Conservation (phyloP, 1,140 invertebrate genomes). For the Scaptomyza graminum region DNA sequence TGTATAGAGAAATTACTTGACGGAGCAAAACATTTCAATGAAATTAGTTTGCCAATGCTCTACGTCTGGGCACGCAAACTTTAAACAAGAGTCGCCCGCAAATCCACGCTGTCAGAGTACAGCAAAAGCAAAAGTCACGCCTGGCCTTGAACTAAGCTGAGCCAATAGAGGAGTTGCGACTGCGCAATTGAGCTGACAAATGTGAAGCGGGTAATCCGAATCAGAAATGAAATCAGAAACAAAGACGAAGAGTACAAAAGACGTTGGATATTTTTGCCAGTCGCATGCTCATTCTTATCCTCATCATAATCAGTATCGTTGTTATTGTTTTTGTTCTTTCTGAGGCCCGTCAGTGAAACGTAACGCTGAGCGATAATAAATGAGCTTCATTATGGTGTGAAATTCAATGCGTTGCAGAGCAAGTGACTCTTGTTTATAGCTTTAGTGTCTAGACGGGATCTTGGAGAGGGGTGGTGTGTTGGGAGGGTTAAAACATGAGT, state of each 20-base stretch:
- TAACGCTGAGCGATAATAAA: constrained; percentile 43
- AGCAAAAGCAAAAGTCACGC: constrained; percentile 25
- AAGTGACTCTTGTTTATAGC: constrained; percentile 15
- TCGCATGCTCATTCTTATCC: background rate
- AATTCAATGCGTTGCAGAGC: constrained; percentile 40
- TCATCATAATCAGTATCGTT: constrained; percentile 3
- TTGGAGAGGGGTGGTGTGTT: background rate
- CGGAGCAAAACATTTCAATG: constrained; percentile 60
- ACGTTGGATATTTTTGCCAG: background rate
- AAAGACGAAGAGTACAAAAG: background rate
- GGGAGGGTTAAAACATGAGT: constrained; percentile 7
- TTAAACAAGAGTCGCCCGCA: background rate
- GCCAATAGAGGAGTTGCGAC: constrained; percentile 28
- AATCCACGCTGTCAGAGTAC: background rate
- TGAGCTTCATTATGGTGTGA: constrained; percentile 50
- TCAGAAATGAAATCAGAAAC: constrained; percentile 15
- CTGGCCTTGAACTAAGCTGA: constrained; percentile 46
- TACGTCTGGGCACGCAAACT: background rate
- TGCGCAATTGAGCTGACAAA: constrained; percentile 63
- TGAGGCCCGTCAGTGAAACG: constrained; percentile 38
- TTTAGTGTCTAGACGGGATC: too few relatives aligned
- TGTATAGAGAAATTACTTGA: constrained; percentile 59
- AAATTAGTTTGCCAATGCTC: constrained; percentile 54
- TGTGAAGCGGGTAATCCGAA: constrained; percentile 28
- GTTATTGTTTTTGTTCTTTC: background rate